Base-by-base conservation (phyloP, 2,888 invertebrate genomes). In the Orchesellides sinensis region DNA sequence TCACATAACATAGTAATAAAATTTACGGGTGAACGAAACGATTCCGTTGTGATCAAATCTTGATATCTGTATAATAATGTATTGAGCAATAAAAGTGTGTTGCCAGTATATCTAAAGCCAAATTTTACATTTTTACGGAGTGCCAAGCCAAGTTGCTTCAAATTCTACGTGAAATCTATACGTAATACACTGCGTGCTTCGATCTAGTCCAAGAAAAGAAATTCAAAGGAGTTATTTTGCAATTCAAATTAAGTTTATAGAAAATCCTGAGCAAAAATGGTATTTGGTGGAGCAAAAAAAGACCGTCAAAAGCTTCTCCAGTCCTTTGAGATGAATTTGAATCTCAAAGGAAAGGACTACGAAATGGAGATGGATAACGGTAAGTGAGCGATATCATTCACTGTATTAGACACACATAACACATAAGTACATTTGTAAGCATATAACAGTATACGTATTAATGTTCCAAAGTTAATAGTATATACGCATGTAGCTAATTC, bases 251-350 rank as follows among this genome's bases (percentile, higher is more conserved):
- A n/a, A n/a, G n/a, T n/a, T n/a, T n/a, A n/a, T n/a, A n/a, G n/a
- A n/a, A n/a, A n/a, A n/a, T n/a, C n/a, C n/a, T n/a, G n/a, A 19
- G 12, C n/a, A 27, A 83, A 78, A 65, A 84, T 84, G 84, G 84
- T 84, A 3, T 84, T 84, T n/a, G 84, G 84, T 65, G 79, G 74
- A 23, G 69, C 84, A 4, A 70, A 69, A 32, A 82, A 84, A 54
- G 84, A 84, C 23, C 73, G 84, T 25, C 82, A 79, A 54, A 73
- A 69, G 12, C 84, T 84, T 65, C 75, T 84, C 12, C 79, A 84
- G 49, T 84, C 84, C 14, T 84, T 84, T 29, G 84, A 84, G 68
- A 79, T 84, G 84, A 82, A 84, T 47, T 54, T 84, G 54, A 79
- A 84, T 74, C 79, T 82, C 40, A 82, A 79, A 49, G 40, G 52